phyloP scores from a whole-genome alignment of 2,797 vertebrate genomes.

The Rhinella marina region DNA sequence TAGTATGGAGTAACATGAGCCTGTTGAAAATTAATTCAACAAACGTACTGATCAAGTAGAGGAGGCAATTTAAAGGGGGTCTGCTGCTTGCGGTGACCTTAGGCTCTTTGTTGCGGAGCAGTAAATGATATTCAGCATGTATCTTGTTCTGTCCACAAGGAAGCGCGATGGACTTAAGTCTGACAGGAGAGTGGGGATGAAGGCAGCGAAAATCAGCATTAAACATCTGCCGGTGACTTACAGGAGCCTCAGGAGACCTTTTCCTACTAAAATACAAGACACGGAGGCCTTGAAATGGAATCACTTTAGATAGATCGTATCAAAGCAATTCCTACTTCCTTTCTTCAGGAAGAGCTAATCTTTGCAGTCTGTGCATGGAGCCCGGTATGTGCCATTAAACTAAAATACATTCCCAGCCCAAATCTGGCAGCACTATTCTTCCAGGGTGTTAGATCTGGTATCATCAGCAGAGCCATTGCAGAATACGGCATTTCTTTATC shows the following conservation, averaged over 20 bases:
- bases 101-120: not conserved
- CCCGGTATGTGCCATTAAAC: constrained; percentile 21
- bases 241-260: constrained; percentile 53
- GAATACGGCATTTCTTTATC: not conserved
- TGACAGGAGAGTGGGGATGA: constrained; percentile 41
- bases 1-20: not conserved
- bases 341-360: constrained; percentile 50
- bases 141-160: constrained; percentile 37
- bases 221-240: constrained; percentile 57
- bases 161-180: constrained; percentile 31
- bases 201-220: constrained; percentile 56
- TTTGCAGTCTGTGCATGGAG: constrained; percentile 44
- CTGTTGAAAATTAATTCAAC: not conserved
- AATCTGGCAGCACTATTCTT: constrained; percentile 5
- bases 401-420: not conserved
- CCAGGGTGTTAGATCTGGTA: not conserved
- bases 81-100: not conserved
- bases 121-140: constrained; percentile 42
- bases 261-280: constrained; percentile 53
- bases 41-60: not conserved
- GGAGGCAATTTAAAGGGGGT: not conserved
- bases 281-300: constrained; percentile 53
- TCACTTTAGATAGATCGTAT: constrained; percentile 57
- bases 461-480: not conserved
- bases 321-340: constrained; percentile 52